These are phyloP conservation scores for Telmatherina bonti DNA, from an alignment of 2,797 vertebrate genomes.

Conservation along the genomic window DNA sequence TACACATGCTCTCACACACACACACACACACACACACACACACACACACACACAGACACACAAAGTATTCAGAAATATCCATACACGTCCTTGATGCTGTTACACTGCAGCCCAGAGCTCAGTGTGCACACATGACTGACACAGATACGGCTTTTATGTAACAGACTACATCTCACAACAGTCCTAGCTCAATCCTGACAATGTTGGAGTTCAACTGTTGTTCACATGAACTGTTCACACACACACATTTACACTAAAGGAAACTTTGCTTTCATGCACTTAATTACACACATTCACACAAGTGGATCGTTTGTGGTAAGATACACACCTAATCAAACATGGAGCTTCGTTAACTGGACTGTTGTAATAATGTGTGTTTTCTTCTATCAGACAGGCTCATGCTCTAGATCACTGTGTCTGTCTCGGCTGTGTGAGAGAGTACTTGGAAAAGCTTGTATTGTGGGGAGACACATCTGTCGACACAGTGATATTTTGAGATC, in stretches of 20 bases:
- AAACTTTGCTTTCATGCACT: slow-evolving; percentile 2
- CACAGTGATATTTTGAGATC: neutral
- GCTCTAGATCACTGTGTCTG: slow-evolving; percentile 45
- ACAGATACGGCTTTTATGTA: neutral
- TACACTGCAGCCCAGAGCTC: neutral
- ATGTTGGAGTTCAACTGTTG: slow-evolving; percentile 13
- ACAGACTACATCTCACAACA: slow-evolving; percentile 10
- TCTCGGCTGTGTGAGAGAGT: slow-evolving; percentile 5
- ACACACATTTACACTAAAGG: slow-evolving; percentile 8
- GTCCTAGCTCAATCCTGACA: slow-evolving; percentile 26
- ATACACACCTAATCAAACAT: slow-evolving; percentile 55
- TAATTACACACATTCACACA: slow-evolving; percentile 13
- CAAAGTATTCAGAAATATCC: neutral
- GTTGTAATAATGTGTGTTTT: slow-evolving; percentile 46
- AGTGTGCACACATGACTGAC: slow-evolving; percentile 11
- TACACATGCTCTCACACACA: slow-evolving; percentile 27
- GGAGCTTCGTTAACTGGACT: slow-evolving; percentile 42
- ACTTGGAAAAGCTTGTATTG: neutral
- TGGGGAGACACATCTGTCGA: neutral
- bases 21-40: slow-evolving; percentile 12
- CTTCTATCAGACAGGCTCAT: slow-evolving; percentile 47
- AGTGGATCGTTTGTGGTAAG: slow-evolving; percentile 19
- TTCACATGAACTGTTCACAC: slow-evolving; percentile 4
- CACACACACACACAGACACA: neutral
- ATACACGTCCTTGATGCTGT: slow-evolving; percentile 8